A percentile compares a stretch with the other conserved stretches of the same genome.
phyloP scores from a whole-genome alignment of 1,140 invertebrate genomes.

The Matsumurasca onukii region DNA sequence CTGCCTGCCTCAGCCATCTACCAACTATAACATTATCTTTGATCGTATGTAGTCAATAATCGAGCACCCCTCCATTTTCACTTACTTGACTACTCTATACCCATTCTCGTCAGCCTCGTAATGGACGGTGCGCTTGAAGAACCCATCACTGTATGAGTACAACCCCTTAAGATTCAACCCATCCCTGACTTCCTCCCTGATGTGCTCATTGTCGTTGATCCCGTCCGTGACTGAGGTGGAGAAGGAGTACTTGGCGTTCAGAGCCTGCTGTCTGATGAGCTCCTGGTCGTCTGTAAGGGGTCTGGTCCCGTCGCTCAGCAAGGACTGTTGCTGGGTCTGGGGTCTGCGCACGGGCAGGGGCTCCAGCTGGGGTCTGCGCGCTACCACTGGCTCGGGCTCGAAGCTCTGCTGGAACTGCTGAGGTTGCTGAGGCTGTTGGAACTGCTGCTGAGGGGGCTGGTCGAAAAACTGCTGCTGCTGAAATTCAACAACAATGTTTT shows the following conservation, averaged over 20 bases:
- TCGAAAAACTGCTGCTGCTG: slow-evolving; percentile 13
- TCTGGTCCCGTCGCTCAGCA: background rate
- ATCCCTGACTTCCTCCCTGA: slow-evolving; percentile 53
- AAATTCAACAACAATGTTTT: too few relatives aligned
- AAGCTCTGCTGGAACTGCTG: slow-evolving; percentile 13
- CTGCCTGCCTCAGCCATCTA: background rate
- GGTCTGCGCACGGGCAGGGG: background rate
- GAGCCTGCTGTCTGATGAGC: slow-evolving; percentile 39
- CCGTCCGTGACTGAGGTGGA: slow-evolving; percentile 51
- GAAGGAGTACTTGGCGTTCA: slow-evolving; percentile 52
- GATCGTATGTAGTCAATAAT: background rate
- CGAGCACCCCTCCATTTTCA: slow-evolving; percentile 8
- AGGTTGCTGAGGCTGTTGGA: slow-evolving; percentile 21
- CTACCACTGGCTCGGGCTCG: slow-evolving; percentile 13
- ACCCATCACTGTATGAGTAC: slow-evolving; percentile 60
- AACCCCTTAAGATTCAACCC: slow-evolving; percentile 52
- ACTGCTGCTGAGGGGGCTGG: slow-evolving; percentile 24
- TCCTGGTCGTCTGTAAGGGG: background rate
- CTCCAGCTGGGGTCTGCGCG: slow-evolving; percentile 17
- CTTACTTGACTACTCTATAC: slow-evolving; percentile 56
- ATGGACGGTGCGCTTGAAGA: slow-evolving; percentile 52
- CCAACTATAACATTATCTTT: background rate
- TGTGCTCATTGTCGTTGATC: slow-evolving; percentile 53
- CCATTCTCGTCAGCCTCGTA: slow-evolving; percentile 60
- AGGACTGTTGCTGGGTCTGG: background rate